These are phyloP conservation scores for Sesamia nonagrioides DNA, from an alignment of 1,140 invertebrate genomes.

Conservation along the genomic window DNA sequence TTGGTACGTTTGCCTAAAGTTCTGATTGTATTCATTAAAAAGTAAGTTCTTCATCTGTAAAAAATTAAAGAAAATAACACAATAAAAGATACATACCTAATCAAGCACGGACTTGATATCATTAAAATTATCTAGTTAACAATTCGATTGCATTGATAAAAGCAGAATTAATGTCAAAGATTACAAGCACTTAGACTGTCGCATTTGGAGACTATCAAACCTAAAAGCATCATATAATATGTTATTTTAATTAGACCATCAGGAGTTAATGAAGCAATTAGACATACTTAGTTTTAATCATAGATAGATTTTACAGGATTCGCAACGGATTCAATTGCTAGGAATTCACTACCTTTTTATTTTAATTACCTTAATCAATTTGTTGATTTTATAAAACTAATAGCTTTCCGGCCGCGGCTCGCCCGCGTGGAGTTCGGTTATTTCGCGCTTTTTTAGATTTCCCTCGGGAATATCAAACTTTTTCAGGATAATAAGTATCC, in stretches of 20 bases:
- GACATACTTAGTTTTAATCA: not conserved
- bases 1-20: too few species aligned
- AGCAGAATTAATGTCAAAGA: slow-evolving; percentile 15
- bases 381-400: too few species aligned
- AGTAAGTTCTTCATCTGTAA: not conserved
- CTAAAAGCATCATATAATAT: not conserved
- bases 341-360: too few species aligned
- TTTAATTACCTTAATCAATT: too few species aligned
- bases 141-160: slow-evolving; percentile 22
- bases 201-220: not conserved
- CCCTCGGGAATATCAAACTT: too few species aligned
- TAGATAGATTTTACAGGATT: not conserved
- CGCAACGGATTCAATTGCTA: not conserved
- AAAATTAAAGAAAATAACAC: not conserved
- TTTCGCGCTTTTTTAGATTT: too few species aligned
- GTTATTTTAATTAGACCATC: slow-evolving; percentile 7
- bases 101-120: not conserved
- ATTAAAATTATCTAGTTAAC: slow-evolving; percentile 3
- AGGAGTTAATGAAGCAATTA: not conserved
- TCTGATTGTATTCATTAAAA: too few species aligned
- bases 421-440: too few species aligned
- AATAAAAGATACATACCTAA: not conserved
- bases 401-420: too few species aligned
- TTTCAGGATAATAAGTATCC: too few species aligned
- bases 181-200: not conserved